Conservation (phyloP, 2,797 vertebrate genomes). For the Cirrhinus mrigala region DNA sequence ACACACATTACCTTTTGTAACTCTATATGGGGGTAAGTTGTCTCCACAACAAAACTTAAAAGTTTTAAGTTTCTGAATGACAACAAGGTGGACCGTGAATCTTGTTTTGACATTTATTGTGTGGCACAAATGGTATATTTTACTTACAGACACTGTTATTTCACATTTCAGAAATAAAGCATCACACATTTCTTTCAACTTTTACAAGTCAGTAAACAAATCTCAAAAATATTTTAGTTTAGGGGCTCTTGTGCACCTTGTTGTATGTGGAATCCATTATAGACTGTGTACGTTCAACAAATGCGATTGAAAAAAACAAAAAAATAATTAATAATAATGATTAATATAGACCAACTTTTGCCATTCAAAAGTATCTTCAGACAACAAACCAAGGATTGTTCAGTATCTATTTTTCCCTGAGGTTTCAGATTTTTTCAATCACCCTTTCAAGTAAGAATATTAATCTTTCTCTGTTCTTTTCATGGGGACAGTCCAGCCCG, state of each 20-base stretch:
- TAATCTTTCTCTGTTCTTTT: conserved; percentile 66
- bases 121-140: conserved; percentile 1
- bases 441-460: conserved; percentile 62
- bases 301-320: background rate
- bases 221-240: background rate
- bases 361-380: background rate
- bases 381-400: background rate
- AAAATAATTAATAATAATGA: background rate
- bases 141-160: conserved; percentile 6
- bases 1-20: background rate
- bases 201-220: conserved; percentile 10
- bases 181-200: background rate
- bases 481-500: conserved; percentile 49
- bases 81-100: background rate
- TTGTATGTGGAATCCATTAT: background rate
- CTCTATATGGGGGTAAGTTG: background rate
- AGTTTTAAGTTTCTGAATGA: background rate
- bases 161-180: background rate
- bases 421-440: conserved; percentile 62
- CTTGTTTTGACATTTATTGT: conserved; percentile 30
- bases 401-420: background rate
- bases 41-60: background rate
- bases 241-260: background rate
- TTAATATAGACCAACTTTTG: background rate
- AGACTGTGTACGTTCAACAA: background rate